Conservation (phyloP, 2,888 invertebrate genomes). For the Lasioglossum lativentre region DNA sequence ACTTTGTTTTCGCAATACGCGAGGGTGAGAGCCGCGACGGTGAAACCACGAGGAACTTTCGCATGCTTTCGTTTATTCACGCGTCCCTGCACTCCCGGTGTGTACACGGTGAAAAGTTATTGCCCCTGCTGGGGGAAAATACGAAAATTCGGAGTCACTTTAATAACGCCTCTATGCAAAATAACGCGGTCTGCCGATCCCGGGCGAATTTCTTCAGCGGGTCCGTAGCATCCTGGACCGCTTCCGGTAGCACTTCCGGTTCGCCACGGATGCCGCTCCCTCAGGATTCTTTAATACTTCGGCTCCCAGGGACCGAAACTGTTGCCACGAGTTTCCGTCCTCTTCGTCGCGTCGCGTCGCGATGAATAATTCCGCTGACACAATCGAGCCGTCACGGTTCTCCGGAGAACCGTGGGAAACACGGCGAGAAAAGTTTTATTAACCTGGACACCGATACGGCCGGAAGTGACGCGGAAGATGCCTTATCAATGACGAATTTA, state of each 20-base stretch:
- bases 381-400: neutral
- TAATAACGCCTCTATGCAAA: constrained; percentile 23
- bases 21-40: neutral
- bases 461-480: neutral
- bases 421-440: neutral
- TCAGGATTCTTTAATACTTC: constrained; percentile 23
- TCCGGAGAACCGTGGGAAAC: neutral
- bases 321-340: neutral
- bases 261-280: neutral
- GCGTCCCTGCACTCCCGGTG: neutral
- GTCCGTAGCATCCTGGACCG: neutral
- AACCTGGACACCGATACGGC: neutral
- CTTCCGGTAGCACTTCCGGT: constrained; percentile 15
- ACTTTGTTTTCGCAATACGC: neutral
- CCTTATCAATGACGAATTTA: neutral
- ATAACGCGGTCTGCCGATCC: constrained; percentile 8
- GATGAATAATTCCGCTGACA: neutral
- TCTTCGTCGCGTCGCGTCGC: neutral
- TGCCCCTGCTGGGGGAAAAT: constrained; percentile 22
- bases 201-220: constrained; percentile 8
- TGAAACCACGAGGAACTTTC: neutral
- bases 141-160: constrained; percentile 25
- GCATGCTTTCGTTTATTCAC: neutral
- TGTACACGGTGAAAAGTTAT: neutral
- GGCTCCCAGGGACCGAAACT: neutral